A percentile compares a stretch with the other conserved stretches of the same genome.
These are phyloP conservation scores for Drosophila nasuta DNA, from an alignment of 1,140 invertebrate genomes.

Conservation along the genomic window DNA sequence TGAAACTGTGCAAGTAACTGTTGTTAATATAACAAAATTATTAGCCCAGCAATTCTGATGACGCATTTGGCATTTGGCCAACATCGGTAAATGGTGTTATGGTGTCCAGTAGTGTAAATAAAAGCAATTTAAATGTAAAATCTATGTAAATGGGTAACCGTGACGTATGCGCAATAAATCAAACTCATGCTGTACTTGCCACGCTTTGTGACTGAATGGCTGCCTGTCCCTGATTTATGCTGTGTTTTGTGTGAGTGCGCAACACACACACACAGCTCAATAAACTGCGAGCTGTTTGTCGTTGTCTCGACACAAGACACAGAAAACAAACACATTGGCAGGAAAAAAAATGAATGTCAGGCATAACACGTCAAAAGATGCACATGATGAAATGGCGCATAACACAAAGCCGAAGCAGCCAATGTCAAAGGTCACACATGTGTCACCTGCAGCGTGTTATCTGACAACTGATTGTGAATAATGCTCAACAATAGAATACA, in stretches of 20 bases:
- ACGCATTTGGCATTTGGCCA: constrained; percentile 23
- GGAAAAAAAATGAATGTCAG: constrained; percentile 39
- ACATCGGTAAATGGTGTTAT: constrained; percentile 1
- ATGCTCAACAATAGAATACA: constrained; percentile 27
- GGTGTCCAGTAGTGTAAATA: constrained; percentile 24
- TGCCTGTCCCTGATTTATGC: constrained; percentile 67
- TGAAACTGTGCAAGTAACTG: constrained; percentile 35
- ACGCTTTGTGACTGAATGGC: constrained; percentile 30
- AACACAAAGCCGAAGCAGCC: constrained; percentile 41
- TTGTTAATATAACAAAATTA: constrained; percentile 19
- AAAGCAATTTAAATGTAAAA: constrained; percentile 18
- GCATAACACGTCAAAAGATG: constrained; percentile 46
- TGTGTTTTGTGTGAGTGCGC: constrained; percentile 10
- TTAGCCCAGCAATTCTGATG: neutral
- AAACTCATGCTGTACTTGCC: constrained; percentile 28
- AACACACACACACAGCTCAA: constrained; percentile 55
- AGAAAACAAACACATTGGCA: too few relatives aligned
- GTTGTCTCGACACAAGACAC: neutral
- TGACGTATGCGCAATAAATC: constrained; percentile 49
- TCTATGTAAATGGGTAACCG: constrained; percentile 30
- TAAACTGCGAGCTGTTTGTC: constrained; percentile 48
- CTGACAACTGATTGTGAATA: constrained; percentile 44
- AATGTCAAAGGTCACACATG: constrained; percentile 71
- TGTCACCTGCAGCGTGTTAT: constrained; percentile 23
- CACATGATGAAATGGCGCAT: constrained; percentile 52